Evolutionary conservation across 2,113 vertebrate species (phyloP).

Genomic region (Cichladusa arquata): DNA sequence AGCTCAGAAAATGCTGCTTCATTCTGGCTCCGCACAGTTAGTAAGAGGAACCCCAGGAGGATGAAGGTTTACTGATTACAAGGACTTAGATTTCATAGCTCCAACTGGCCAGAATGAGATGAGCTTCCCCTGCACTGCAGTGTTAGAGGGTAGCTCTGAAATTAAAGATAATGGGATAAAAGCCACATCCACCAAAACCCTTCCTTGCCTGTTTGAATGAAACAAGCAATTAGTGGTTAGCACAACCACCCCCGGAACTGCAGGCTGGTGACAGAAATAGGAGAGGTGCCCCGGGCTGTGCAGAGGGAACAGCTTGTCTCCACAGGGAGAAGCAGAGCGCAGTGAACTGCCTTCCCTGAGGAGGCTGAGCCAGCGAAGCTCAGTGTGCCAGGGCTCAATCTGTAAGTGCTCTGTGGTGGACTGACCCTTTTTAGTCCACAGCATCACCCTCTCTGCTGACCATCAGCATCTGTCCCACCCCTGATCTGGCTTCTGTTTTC

Average conservation of each 20-base stretch:
- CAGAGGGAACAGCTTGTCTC: neutral
- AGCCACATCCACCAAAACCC: neutral
- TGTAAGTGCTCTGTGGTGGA: neutral
- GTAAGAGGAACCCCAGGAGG: neutral
- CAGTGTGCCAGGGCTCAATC: neutral
- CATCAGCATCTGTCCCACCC: neutral
- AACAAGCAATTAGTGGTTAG: neutral
- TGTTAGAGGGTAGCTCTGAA: neutral
- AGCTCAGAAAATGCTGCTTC: neutral
- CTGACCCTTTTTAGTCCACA: neutral
- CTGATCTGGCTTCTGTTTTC: neutral
- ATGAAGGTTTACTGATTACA: neutral
- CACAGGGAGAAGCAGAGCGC: rapidly evolving
- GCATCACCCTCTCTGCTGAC: neutral
- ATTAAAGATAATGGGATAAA: neutral
- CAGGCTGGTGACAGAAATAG: neutral
- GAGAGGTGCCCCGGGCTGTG: neutral
- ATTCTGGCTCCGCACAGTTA: neutral
- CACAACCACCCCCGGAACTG: neutral
- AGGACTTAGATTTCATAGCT: neutral
- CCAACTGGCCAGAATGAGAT: neutral
- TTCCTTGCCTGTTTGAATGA: neutral
- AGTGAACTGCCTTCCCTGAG: neutral
- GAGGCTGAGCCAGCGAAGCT: rapidly evolving
- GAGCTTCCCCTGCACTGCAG: neutral